Evolutionary conservation across 2,797 vertebrate species (phyloP).

Genomic region (Enteromius thamalakanensis): DNA sequence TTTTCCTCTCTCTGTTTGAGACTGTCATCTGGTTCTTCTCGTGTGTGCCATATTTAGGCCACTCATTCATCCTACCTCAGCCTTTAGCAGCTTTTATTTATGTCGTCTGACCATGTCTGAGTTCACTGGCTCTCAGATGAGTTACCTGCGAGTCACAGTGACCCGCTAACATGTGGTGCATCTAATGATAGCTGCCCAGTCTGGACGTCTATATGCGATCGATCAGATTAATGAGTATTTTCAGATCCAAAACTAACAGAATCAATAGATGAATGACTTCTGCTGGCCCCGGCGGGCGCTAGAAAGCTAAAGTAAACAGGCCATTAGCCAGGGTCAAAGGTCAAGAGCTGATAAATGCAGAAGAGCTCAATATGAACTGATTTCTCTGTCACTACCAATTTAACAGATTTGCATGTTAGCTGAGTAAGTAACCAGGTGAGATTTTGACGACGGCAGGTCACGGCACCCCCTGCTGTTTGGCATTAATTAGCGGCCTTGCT

Average conservation of each 20-base stretch:
- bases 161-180: conserved; percentile 12
- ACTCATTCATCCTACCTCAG: not conserved
- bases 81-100: not conserved
- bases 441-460: conserved; percentile 7
- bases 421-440: conserved; percentile 33
- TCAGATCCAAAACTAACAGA: conserved; percentile 73
- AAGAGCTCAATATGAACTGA: conserved; percentile 11
- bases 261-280: conserved; percentile 67
- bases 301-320: conserved; percentile 58
- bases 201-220: conserved; percentile 59
- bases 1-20: not conserved
- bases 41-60: not conserved
- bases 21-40: not conserved
- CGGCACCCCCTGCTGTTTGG: conserved; percentile 18
- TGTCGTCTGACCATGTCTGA: conserved; percentile 65
- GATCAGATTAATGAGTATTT: conserved; percentile 77
- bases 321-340: conserved; percentile 65
- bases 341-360: conserved; percentile 41
- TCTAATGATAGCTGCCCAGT: conserved; percentile 78
- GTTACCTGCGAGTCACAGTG: conserved; percentile 36
- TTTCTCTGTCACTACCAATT: conserved; percentile 19
- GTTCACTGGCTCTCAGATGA: conserved; percentile 73
- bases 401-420: conserved; percentile 20
- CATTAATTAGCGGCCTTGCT: conserved; percentile 33
- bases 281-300: conserved; percentile 39